phyloP scores from a whole-genome alignment of 1,140 invertebrate species.

The Calliphora vicina region DNA sequence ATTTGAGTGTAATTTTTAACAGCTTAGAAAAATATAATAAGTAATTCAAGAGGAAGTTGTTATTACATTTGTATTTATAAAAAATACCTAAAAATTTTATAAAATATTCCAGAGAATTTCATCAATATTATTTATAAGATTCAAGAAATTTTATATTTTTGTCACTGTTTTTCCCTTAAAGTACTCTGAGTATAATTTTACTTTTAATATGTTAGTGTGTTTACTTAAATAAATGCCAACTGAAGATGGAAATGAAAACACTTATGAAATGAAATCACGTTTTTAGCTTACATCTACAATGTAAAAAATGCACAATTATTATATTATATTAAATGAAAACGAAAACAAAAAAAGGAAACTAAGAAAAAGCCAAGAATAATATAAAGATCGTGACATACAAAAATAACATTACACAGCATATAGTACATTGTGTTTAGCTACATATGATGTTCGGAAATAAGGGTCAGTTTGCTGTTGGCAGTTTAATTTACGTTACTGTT shows the following conservation, averaged over 20 bases:
- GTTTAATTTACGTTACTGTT: background rate
- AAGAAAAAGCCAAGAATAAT: background rate
- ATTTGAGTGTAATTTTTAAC: no score
- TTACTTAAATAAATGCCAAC: background rate
- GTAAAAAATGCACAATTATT: background rate
- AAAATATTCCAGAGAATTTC: no score
- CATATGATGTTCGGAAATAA: background rate
- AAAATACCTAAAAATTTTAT: no score
- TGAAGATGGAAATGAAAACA: background rate
- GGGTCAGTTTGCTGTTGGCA: conserved; percentile 3
- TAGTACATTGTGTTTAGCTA: background rate
- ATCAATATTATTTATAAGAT: no score
- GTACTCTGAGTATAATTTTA: no score
- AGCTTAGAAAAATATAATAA: no score
- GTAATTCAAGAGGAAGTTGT: no score
- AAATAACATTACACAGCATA: background rate
- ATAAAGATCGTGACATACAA: background rate
- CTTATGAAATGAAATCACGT: conserved; percentile 16
- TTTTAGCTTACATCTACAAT: background rate
- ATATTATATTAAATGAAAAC: conserved; percentile 4
- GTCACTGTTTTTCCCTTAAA: no score
- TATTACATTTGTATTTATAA: no score
- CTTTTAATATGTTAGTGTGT: no score
- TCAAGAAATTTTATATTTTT: no score
- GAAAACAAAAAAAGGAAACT: background rate